Evolutionary conservation across 2,113 vertebrate genomes (phyloP), one percentile per base, ranked within the genome.

Genomic region (Lonchura striata): DNA sequence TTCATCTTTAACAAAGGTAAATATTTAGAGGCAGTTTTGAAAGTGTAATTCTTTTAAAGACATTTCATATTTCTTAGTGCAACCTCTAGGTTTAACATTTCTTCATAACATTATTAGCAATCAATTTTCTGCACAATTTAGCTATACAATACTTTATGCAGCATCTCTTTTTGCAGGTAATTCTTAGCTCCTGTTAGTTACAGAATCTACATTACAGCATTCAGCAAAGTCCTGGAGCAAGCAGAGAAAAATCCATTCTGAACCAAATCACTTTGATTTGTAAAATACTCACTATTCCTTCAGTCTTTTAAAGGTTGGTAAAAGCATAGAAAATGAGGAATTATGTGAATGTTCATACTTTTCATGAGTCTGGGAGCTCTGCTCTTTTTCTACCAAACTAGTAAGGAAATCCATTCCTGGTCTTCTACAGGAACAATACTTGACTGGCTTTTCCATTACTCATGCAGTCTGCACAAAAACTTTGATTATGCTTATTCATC

Each of bases 391-490:
- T 41, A 92, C 46, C 25, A 89, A 93, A 42, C 16, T 70, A 20
- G 57, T 61, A 60, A 82, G 31, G 46, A 97, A 93, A 69, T 79
- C 15, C n/a, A 69, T n/a, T 70, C 15, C 19, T 80, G 10, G 15
- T 92, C 54, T 56, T 95, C 47, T 76, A 74, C 27, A 94, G 75
- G 61, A 81, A 87, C 3, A 94, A 41, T 53, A 83, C 50, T 76
- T 49, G 72, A 52, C 46, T 81, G 56, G 47, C 56, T 46, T 89
- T 72, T 82, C 44, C 66, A 42, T 64, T 89, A 80, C 64, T 46
- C 66, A 78, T 41, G 80, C 53, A 85, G 30, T 54, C 64, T 92
- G 10, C 54, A 84, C 27, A 95, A 94, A 85, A 57, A 94, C 47
- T 71, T 87, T 75, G n/a, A 14, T 91, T 80, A 84, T 9, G 49